A percentile compares a stretch with the other conserved stretches of the same genome.
Evolutionary conservation across 2,888 invertebrate species (phyloP).

Genomic region (Germaria angustata): DNA sequence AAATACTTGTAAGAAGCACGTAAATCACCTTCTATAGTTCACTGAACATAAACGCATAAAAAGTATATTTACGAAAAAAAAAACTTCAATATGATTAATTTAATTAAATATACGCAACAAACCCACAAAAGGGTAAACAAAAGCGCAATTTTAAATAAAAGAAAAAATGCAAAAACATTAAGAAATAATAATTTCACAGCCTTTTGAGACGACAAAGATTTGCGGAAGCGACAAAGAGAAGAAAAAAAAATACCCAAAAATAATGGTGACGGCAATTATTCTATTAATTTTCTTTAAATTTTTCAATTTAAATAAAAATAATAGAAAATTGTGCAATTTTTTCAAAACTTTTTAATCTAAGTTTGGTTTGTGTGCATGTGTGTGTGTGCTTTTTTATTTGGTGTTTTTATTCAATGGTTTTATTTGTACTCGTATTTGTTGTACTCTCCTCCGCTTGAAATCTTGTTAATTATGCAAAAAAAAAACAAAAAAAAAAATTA

Average conservation of each 20-base stretch:
- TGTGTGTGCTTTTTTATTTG: not conserved
- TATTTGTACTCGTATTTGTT: conserved; percentile 9
- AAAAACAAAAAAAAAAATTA: too few species aligned
- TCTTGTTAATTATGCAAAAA: conserved; percentile 65
- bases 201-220: conserved; percentile 42
- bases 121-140: conserved; percentile 22
- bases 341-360: conserved; percentile 22
- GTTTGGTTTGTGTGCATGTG: not conserved
- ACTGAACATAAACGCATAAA: too few species aligned
- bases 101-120: conserved; percentile 54
- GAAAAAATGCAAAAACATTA: not conserved
- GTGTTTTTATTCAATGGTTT: conserved; percentile 27
- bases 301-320: conserved; percentile 49
- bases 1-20: too few species aligned
- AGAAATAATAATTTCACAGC: conserved; percentile 52
- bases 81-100: conserved; percentile 45
- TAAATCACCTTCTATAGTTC: too few species aligned
- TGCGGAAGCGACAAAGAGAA: not conserved
- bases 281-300: conserved; percentile 12
- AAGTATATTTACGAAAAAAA: not conserved
- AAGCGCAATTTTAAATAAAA: conserved; percentile 30
- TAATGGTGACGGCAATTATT: conserved; percentile 55
- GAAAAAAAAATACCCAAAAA: conserved; percentile 4
- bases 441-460: conserved; percentile 19
- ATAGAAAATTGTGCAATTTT: conserved; percentile 61